A percentile compares a stretch with the other conserved stretches of the same genome.
phyloP scores from a whole-genome alignment of 2,797 vertebrate species.

The Bothrops alternatus region DNA sequence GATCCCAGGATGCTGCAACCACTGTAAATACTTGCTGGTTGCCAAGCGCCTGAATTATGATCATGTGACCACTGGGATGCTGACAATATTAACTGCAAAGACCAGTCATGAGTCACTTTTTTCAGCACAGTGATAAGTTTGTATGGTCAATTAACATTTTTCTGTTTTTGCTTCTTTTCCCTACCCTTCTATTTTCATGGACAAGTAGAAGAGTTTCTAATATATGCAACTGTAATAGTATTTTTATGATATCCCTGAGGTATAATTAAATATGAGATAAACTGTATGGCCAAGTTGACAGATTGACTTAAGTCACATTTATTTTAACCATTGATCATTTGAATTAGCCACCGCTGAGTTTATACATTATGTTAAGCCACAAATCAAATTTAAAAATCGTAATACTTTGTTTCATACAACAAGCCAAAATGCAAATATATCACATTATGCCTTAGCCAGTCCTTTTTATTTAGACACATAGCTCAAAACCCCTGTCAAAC shows the following conservation, averaged over 20 bases:
- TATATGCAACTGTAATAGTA: not conserved
- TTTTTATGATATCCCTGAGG: fast-evolving
- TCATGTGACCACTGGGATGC: no score
- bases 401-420: not conserved
- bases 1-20: not conserved
- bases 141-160: not conserved
- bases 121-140: not conserved
- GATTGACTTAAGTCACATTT: not conserved
- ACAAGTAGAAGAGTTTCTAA: not conserved
- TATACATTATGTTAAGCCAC: not conserved
- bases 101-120: not conserved
- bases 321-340: not conserved
- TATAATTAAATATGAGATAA: not conserved
- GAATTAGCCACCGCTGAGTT: not conserved
- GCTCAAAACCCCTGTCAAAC: not conserved
- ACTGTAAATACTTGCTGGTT: not conserved
- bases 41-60: not conserved
- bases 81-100: not conserved
- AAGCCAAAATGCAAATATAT: not conserved
- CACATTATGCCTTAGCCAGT: not conserved
- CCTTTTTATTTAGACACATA: conserved; percentile 10
- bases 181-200: conserved; percentile 45
- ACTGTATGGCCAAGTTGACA: not conserved
- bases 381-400: not conserved
- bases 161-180: not conserved